Evolutionary conservation across 2,888 invertebrate genomes (phyloP).

Genomic region (Acanthopleura granulata): DNA sequence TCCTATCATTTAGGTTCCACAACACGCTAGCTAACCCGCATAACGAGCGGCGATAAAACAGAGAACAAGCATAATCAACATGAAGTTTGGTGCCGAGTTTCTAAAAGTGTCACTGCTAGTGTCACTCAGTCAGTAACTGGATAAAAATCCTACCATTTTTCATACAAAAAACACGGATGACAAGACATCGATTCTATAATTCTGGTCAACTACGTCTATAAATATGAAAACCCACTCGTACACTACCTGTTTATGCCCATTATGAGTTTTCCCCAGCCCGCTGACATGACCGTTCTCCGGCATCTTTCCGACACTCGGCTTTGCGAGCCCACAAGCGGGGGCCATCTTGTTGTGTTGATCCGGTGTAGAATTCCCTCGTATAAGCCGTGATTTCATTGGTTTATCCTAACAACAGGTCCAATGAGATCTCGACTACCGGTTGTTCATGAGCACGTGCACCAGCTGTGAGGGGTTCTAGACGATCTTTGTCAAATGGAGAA

Average conservation of each 20-base stretch:
- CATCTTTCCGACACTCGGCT: not conserved
- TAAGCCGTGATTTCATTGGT: conserved; percentile 6
- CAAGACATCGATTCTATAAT: too few relatives aligned
- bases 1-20: too few relatives aligned
- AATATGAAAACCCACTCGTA: too few relatives aligned
- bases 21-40: too few relatives aligned
- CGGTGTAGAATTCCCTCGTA: not conserved
- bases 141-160: too few relatives aligned
- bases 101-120: too few relatives aligned
- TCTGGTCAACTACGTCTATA: too few relatives aligned
- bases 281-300: not conserved
- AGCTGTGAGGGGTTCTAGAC: not conserved
- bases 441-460: not conserved
- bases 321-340: not conserved
- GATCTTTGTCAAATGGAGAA: not conserved
- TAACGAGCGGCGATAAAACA: too few relatives aligned
- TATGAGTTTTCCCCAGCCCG: not conserved
- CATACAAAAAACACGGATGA: too few relatives aligned
- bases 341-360: conserved; percentile 8
- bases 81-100: too few relatives aligned
- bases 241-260: not conserved
- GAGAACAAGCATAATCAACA: too few relatives aligned
- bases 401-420: not conserved
- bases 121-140: too few relatives aligned
- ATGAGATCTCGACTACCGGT: not conserved